These are phyloP conservation scores for Craterocephalus amniculus DNA, from an alignment of 2,797 vertebrate genomes.

Conservation along the genomic window DNA sequence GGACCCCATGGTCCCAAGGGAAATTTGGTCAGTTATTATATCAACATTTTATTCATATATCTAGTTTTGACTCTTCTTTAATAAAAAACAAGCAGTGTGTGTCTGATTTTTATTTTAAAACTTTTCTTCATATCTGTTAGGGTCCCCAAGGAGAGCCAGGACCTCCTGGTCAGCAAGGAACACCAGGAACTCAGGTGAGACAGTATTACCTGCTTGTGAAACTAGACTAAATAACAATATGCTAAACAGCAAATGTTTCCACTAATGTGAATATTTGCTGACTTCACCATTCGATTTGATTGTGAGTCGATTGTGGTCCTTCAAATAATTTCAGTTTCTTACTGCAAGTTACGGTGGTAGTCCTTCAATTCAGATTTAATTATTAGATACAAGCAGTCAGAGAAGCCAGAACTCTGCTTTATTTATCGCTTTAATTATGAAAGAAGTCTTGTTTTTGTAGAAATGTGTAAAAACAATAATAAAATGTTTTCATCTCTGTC, in stretches of 20 bases:
- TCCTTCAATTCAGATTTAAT: neutral
- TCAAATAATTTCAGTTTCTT: neutral
- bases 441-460: neutral
- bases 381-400: neutral
- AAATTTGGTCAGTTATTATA: conserved; percentile 82
- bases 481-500: neutral
- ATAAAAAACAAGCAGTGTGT: accelerated
- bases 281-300: neutral
- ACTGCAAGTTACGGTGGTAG: neutral
- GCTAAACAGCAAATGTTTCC: neutral
- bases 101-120: neutral
- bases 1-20: conserved; percentile 91
- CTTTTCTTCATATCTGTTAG: conserved; percentile 61
- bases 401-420: neutral
- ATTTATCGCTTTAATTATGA: neutral
- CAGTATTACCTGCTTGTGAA: accelerated
- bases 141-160: conserved; percentile 93
- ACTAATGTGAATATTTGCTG: neutral
- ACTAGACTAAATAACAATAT: neutral
- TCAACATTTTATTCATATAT: neutral
- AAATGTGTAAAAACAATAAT: too few species aligned
- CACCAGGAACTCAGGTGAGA: conserved; percentile 89
- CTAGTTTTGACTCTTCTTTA: neutral
- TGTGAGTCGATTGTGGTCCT: neutral
- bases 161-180: conserved; percentile 91